A percentile compares a stretch with the other conserved stretches of the same genome.
These are phyloP conservation scores for Diadegma fenestrale DNA, from an alignment of 2,888 invertebrate species.

Conservation along the genomic window DNA sequence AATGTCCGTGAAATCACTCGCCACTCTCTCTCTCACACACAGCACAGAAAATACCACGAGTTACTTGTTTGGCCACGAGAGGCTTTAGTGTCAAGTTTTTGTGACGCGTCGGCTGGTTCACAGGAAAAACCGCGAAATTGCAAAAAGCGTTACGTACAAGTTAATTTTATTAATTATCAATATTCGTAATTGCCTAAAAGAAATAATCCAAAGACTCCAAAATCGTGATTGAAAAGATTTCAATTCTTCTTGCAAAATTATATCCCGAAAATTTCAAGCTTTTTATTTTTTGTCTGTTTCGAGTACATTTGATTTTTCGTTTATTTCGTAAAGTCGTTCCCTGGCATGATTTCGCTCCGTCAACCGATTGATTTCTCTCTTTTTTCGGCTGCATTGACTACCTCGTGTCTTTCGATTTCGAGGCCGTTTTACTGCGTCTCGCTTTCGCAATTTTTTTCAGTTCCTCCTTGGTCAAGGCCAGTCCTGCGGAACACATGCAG, in stretches of 20 bases:
- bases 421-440: slow-evolving; percentile 35
- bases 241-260: no score
- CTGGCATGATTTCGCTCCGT: background rate
- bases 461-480: slow-evolving; percentile 72
- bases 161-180: no score
- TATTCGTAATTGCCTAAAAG: no score
- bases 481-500: slow-evolving; percentile 65
- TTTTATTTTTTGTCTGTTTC: background rate
- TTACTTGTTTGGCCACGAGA: background rate
- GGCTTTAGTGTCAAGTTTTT: background rate
- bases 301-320: background rate
- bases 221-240: no score
- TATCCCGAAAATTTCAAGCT: background rate
- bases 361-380: background rate
- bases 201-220: no score
- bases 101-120: no score
- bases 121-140: no score
- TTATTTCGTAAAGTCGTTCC: background rate
- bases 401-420: slow-evolving; percentile 11
- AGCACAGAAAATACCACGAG: background rate
- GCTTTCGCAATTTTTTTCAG: slow-evolving; percentile 68
- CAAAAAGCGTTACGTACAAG: no score
- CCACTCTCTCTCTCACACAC: background rate
- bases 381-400: background rate
- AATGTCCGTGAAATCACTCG: background rate